A percentile compares a stretch with the other conserved stretches of the same genome.
Evolutionary conservation across 2,888 invertebrate genomes (phyloP).

Genomic region (Watsonalla cultraria): DNA sequence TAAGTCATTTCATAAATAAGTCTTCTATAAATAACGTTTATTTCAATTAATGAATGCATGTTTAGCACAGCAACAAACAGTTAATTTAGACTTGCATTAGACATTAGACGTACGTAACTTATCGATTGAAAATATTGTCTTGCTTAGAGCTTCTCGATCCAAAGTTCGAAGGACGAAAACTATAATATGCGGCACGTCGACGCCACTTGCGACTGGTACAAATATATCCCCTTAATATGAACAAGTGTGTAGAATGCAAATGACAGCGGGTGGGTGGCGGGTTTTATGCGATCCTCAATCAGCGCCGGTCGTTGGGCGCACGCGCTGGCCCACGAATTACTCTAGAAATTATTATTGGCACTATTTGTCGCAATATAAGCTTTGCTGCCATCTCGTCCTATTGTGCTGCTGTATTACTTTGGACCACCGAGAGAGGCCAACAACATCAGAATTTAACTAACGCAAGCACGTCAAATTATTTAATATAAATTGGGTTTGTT

Average conservation of each 20-base stretch:
- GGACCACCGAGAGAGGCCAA: conserved; percentile 28
- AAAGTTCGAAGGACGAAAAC: not conserved
- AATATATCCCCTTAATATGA: conserved; percentile 30
- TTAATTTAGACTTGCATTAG: too few species aligned
- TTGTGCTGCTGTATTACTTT: conserved; percentile 25
- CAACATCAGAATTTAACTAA: conserved; percentile 1
- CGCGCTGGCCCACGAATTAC: conserved; percentile 51
- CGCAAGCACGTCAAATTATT: not conserved
- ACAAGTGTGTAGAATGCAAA: conserved; percentile 44
- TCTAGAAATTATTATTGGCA: conserved; percentile 59
- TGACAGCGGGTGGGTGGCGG: conserved; percentile 62
- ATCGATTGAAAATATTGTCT: too few species aligned
- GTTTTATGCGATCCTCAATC: conserved; percentile 63
- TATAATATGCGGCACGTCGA: not conserved
- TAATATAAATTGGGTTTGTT: not conserved
- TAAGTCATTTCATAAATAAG: too few species aligned
- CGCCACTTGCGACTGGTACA: not conserved
- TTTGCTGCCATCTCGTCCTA: conserved; percentile 30
- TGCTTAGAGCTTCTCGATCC: too few species aligned
- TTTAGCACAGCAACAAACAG: too few species aligned
- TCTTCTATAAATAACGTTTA: too few species aligned
- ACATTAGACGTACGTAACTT: too few species aligned
- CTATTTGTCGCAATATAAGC: conserved; percentile 53
- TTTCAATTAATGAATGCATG: too few species aligned
- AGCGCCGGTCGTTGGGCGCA: conserved; percentile 61